These are phyloP conservation scores for Apamea sordens DNA, from an alignment of 2,888 invertebrate species.

Conservation along the genomic window DNA sequence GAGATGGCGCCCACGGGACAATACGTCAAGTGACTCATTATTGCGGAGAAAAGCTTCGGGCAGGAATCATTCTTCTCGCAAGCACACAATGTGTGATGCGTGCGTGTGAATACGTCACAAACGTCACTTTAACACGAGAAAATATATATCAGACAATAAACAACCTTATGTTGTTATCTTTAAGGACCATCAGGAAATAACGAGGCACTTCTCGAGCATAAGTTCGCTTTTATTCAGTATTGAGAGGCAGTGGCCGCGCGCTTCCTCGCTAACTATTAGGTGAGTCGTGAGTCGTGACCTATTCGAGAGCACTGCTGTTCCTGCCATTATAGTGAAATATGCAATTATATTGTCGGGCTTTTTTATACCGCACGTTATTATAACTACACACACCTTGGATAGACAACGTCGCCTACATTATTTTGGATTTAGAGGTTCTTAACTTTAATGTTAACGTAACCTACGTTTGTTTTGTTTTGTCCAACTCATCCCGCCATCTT, in stretches of 20 bases:
- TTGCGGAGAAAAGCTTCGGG: conserved; percentile 84
- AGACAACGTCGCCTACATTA: not conserved
- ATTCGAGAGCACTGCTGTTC: conserved; percentile 62
- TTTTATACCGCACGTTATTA: not conserved
- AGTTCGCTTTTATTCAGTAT: conserved; percentile 61
- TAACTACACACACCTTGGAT: not conserved
- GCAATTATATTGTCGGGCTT: conserved; percentile 64
- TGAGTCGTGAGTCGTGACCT: conserved; percentile 44
- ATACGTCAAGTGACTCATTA: conserved; percentile 88
- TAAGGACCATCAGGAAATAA: conserved; percentile 37
- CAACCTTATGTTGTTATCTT: conserved; percentile 12
- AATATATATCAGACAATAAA: conserved; percentile 22
- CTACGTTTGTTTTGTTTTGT: too few relatives aligned
- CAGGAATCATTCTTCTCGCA: conserved; percentile 81
- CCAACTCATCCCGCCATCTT: too few relatives aligned
- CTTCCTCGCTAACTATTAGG: conserved; percentile 54
- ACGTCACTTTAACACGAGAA: conserved; percentile 33
- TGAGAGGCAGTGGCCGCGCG: conserved; percentile 58
- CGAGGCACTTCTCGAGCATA: conserved; percentile 26
- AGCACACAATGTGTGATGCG: conserved; percentile 78
- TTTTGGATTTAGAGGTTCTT: not conserved
- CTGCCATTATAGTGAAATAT: conserved; percentile 68
- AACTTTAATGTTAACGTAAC: not conserved
- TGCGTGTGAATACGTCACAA: conserved; percentile 72
- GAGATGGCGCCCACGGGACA: conserved; percentile 85